Base-by-base conservation (phyloP, 2,797 vertebrate genomes). In the Melanotaenia trifasciata region DNA sequence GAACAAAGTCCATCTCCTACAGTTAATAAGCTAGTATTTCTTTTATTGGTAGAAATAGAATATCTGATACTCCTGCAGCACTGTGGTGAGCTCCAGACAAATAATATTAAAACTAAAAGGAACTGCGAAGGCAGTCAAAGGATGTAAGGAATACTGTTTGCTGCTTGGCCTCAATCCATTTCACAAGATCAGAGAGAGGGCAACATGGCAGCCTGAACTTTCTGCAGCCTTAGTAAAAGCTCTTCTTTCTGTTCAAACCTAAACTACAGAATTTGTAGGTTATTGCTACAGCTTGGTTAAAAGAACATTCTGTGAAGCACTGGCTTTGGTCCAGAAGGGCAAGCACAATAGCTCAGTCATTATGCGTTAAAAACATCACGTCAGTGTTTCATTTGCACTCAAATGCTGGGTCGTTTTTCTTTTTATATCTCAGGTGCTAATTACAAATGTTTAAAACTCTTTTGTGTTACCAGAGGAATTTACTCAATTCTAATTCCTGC, bases 351-450 rank as follows among this genome's bases (percentile, higher is more conserved):
- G 72, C 76, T 87, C 77, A 83, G 81, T 90, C 86, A 88, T 78
- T 88, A 81, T 69, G 74, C 79, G 71, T 64, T 74, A 76, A 53
- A 87, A 78, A 81, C 86, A 87, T 85, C 79, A 67, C 56, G 30
- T 79, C 85, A 72, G 71, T 83, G 85, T 89, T 88, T 83, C 62
- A 88, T 92, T 91, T 83, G 81, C 73, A 85, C 77, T 87, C 87
- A 71, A 92, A 89, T 90, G 78, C 61, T 63, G 62, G 67, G 67
- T 63, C 45, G 66, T 86, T 59, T 76, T 81, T 72, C 35, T 77
- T 77, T 70, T 76, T 70, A 60, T 40, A 74, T 67, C 53, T 20
- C 36, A 72, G 33, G 53, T n/a, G 18, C 32, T 24, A 68, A 79
- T 78, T 58, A 13, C 5, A 76, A 78, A 86, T 80, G 22, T 64